phyloP scores from a whole-genome alignment of 2,113 vertebrate species.

The Micronycteris hirsuta region DNA sequence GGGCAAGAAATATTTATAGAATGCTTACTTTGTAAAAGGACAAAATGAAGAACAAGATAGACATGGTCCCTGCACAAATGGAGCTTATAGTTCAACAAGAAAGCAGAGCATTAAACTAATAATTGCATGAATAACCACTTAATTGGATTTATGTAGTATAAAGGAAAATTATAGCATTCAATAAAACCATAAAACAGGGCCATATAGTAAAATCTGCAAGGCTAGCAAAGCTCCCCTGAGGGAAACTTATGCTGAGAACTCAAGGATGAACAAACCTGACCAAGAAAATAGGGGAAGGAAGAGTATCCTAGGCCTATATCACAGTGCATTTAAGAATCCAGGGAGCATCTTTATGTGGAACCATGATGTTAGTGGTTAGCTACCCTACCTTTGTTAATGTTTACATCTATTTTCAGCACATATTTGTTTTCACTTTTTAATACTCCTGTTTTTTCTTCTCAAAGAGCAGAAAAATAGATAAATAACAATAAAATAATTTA shows the following conservation, averaged over 20 bases:
- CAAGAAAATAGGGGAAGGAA: background rate
- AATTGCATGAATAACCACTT: constrained; percentile 51
- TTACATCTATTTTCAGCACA: background rate
- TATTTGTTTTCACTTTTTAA: background rate
- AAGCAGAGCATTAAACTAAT: constrained; percentile 37
- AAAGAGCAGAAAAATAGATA: background rate
- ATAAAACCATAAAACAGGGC: constrained; percentile 47
- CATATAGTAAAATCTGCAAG: constrained; percentile 46
- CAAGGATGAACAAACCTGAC: constrained; percentile 19
- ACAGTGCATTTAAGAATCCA: background rate
- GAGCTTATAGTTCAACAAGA: constrained; percentile 22
- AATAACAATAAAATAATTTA: no score
- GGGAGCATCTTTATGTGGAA: background rate
- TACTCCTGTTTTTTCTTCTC: background rate
- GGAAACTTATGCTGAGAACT: background rate
- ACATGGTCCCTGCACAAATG: constrained; percentile 6
- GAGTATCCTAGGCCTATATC: background rate
- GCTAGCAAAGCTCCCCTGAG: constrained; percentile 16
- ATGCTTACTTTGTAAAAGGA: background rate
- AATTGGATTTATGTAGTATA: constrained; percentile 53
- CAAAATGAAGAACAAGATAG: background rate
- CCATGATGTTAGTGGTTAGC: background rate
- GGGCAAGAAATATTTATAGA: constrained; percentile 18
- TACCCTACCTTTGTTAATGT: background rate
- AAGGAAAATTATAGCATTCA: constrained; percentile 58